A percentile compares a stretch with the other conserved stretches of the same genome.
Conservation (phyloP, 2,113 vertebrate species). For the Daphoenositta chrysoptera region DNA sequence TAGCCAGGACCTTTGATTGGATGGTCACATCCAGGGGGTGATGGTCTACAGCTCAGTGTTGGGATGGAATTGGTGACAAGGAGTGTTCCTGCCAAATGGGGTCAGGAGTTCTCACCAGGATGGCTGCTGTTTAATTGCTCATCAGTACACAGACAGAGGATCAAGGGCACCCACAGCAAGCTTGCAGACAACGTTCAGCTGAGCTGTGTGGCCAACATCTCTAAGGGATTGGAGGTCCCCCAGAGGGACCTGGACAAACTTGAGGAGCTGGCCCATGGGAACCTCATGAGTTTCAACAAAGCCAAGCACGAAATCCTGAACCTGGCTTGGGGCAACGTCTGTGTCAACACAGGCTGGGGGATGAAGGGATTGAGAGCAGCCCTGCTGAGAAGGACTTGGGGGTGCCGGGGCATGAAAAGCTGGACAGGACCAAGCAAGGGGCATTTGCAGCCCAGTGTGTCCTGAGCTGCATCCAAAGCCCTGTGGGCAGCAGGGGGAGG, state of each 20-base stretch:
- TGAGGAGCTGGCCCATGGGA: not conserved
- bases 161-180: not conserved
- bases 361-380: not conserved
- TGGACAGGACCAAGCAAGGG: not conserved
- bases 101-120: not conserved
- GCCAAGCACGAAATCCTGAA: not conserved
- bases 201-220: not conserved
- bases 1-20: not conserved
- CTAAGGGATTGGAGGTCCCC: too few species aligned
- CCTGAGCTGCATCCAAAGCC: not conserved
- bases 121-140: too few species aligned
- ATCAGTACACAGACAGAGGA: not conserved
- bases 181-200: fast-evolving
- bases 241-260: not conserved
- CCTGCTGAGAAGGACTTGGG: fast-evolving
- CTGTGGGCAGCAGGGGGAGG: fast-evolving
- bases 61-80: too few species aligned
- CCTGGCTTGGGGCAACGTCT: not conserved
- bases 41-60: not conserved
- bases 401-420: not conserved
- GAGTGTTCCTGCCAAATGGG: not conserved
- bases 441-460: not conserved
- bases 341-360: too few species aligned
- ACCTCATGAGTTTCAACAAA: not conserved
- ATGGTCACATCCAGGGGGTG: not conserved